A percentile compares a stretch with the other conserved stretches of the same genome.
These are phyloP conservation scores for Temnothorax nylanderi DNA, from an alignment of 1,140 invertebrate species.

Conservation along the genomic window DNA sequence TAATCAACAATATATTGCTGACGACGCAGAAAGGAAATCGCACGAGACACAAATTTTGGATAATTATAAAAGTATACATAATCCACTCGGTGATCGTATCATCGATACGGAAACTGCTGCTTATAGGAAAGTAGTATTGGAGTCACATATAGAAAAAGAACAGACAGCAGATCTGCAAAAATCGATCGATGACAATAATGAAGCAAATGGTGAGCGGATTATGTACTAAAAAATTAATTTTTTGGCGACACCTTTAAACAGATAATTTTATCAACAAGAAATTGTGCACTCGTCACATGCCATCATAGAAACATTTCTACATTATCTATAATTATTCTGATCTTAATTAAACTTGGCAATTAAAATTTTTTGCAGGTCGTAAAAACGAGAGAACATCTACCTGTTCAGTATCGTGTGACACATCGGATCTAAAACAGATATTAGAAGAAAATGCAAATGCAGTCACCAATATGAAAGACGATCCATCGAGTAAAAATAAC, in stretches of 20 bases:
- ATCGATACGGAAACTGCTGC: constrained; percentile 4
- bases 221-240: background rate
- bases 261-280: background rate
- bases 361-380: constrained; percentile 7
- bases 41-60: constrained; percentile 57
- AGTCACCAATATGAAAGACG: background rate
- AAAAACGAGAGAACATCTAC: background rate
- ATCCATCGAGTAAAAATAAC: background rate
- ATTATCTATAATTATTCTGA: background rate
- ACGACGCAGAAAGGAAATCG: constrained; percentile 42
- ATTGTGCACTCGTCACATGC: background rate
- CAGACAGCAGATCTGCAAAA: background rate
- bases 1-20: background rate
- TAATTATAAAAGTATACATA: background rate
- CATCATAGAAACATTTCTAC: background rate
- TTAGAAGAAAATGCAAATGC: background rate
- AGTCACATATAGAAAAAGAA: constrained; percentile 22
- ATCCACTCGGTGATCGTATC: constrained; percentile 3
- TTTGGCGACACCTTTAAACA: background rate
- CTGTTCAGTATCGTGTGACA: constrained; percentile 50
- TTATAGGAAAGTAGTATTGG: constrained; percentile 42
- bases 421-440: background rate
- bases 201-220: background rate
- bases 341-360: background rate
- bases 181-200: background rate